These are phyloP conservation scores for Bubalus kerabau DNA, from an alignment of 2,113 vertebrate genomes.

Conservation along the genomic window DNA sequence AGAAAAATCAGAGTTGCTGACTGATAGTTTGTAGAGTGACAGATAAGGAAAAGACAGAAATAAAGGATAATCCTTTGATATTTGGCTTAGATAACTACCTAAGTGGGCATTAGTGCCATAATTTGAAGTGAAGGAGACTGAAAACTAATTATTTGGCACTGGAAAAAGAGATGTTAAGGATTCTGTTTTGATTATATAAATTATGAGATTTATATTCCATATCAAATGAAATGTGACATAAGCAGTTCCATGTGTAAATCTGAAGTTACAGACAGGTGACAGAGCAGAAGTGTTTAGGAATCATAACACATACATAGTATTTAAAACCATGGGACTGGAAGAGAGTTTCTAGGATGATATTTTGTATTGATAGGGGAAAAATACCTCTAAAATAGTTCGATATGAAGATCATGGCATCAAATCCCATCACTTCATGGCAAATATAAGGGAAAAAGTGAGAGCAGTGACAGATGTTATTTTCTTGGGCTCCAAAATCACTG, in stretches of 20 bases:
- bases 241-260: neutral
- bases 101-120: neutral
- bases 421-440: neutral
- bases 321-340: neutral
- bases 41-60: neutral
- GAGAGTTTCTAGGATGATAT: neutral
- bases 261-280: neutral
- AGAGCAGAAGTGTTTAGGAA: neutral
- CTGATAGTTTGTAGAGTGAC: too few relatives aligned
- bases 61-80: neutral
- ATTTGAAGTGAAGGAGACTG: neutral
- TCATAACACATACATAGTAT: neutral
- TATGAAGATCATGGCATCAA: neutral
- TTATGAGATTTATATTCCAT: neutral
- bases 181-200: neutral
- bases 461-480: neutral
- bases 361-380: neutral
- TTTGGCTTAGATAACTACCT: neutral
- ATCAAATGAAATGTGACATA: neutral
- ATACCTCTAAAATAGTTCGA: neutral
- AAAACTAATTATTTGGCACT: neutral
- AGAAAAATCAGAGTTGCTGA: neutral
- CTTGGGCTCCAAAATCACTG: neutral
- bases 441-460: neutral
- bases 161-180: neutral